These are phyloP conservation scores for Drosophila carrolli DNA, from an alignment of 1,140 invertebrate genomes.

Conservation along the genomic window DNA sequence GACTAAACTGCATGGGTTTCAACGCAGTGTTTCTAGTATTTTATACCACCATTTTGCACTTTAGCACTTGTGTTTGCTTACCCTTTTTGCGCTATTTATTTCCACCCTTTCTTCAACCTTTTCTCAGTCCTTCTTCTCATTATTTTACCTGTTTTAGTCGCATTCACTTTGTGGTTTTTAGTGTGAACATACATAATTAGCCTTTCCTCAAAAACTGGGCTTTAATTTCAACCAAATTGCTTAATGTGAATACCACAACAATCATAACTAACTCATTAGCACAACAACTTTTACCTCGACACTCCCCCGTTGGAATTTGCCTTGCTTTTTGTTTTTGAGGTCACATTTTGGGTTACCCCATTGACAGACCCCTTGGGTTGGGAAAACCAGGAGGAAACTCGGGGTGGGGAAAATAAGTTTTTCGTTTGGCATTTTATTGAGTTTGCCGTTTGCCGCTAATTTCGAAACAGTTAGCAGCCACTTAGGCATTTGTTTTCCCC, in stretches of 20 bases:
- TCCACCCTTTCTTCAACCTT: not conserved
- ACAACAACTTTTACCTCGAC: slow-evolving; percentile 49
- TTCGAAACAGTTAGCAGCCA: slow-evolving; percentile 67
- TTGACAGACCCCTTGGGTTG: slow-evolving; percentile 37
- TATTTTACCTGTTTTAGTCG: not conserved
- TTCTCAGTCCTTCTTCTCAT: not conserved
- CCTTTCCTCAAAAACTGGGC: slow-evolving; percentile 26
- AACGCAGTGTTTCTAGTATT: slow-evolving; percentile 1
- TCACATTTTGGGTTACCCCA: slow-evolving; percentile 71
- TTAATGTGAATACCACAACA: slow-evolving; percentile 32
- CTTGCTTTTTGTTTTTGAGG: slow-evolving; percentile 49
- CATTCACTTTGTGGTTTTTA: slow-evolving; percentile 2
- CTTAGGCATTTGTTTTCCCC: slow-evolving; percentile 51
- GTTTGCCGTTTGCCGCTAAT: slow-evolving; percentile 57
- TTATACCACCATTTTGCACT: not conserved
- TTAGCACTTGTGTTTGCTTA: not conserved
- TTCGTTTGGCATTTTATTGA: slow-evolving; percentile 54
- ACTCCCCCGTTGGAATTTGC: not conserved
- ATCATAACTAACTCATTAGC: slow-evolving; percentile 76
- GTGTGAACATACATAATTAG: slow-evolving; percentile 26
- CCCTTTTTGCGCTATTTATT: not conserved
- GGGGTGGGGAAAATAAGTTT: slow-evolving; percentile 24
- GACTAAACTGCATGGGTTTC: slow-evolving; percentile 29
- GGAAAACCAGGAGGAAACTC: not conserved
- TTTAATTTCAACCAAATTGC: slow-evolving; percentile 38